Base-by-base conservation (phyloP, 2,888 invertebrate species). In the Tricholauxania praeusta region DNA sequence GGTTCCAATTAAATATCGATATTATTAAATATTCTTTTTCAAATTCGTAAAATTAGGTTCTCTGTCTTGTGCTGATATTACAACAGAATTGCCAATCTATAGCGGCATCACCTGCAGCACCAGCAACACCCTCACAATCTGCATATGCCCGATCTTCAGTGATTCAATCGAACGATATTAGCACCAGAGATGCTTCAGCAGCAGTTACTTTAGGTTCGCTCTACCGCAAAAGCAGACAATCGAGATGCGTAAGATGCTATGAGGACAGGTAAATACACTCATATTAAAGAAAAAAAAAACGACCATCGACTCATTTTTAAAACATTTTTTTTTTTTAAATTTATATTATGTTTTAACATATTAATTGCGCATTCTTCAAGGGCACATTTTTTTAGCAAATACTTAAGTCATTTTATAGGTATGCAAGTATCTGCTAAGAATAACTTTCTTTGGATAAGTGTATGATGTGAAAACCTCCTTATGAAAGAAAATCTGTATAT, bases 191-290 rank as follows among this genome's bases (percentile, higher is more conserved):
- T 19, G 70, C n/a, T 10, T 28, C 48, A 3, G 64, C 76, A 8
- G 55, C 72, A 3, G 71, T 69, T 48, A 32, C 79, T 3, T 75
- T 86, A 17, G 85, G 82, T 53, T 79, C 80, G 0, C 77, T 83
- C 65, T 81, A 82, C 60, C 81, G 81, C 32, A 84, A 82, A 77
- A 83, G 83, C 71, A 81, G 87, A 3, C 86, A 87, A 72, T 85
- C 84, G 12, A 82, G 87, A 52, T 87, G 87, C 77, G 85, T 85
- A 55, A 81, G 85, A 48, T 87, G 87, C 77, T 85, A 85, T 64
- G 87, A 87, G 74, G 85, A 86, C 76, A 84, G 84, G 77, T 85
- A 77, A n/a, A 71, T 10, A 39, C 10, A 10, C 39, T 3, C 39
- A 28, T 28, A 28, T 4, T 4, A 4, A 2, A 4, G 28, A 4